Base-by-base conservation (phyloP, 2,888 invertebrate species). In the Orthosia incerta region DNA sequence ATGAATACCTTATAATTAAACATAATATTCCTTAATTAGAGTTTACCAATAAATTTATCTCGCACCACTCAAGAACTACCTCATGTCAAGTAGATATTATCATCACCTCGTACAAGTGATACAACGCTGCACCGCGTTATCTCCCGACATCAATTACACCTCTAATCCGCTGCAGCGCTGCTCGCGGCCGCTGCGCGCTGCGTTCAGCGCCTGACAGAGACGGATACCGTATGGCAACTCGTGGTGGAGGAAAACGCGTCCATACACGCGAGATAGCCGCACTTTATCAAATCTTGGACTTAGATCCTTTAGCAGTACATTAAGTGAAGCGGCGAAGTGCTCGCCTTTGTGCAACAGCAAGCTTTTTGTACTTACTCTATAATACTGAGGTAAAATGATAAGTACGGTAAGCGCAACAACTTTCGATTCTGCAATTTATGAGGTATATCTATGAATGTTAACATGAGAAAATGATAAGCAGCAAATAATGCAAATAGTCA, bases 131-230 rank as follows among this genome's bases (percentile, higher is more conserved):
- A 77, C 4, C 39, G 26, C 67, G 62, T 53, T 71, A 84, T 76
- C 68, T 81, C 26, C 53, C 23, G 48, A 66, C 85, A 82, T 82
- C 82, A 71, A 82, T 85, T 82, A 85, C 78, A 65, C 69, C 67
- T 72, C 70, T 82, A 82, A 85, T 82, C 85, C 85, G 71, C 69
- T 82, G 82, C 73, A 85, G 70, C 70, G 72, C 69, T 71, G 51
- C 61, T 70, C 18, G 84, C 75, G 46, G 80, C 78, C 56, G 56
- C 79, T 59, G 55, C 55, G n/a, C 51, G 81, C 56, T 79, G 79
- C 60, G 80, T 82, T 46, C 31, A 61, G 68, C 53, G 66, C 31
- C 63, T 55, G 85, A 82, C 82, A 77, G 70, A 85, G 82, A 82
- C 65, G 70, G 78, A 82, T 84, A 62, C 71, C 64, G 64, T 61